Evolutionary conservation across 1,140 invertebrate genomes (phyloP), one percentile per base, ranked within the genome.

Genomic region (Papilio polyxenes): DNA sequence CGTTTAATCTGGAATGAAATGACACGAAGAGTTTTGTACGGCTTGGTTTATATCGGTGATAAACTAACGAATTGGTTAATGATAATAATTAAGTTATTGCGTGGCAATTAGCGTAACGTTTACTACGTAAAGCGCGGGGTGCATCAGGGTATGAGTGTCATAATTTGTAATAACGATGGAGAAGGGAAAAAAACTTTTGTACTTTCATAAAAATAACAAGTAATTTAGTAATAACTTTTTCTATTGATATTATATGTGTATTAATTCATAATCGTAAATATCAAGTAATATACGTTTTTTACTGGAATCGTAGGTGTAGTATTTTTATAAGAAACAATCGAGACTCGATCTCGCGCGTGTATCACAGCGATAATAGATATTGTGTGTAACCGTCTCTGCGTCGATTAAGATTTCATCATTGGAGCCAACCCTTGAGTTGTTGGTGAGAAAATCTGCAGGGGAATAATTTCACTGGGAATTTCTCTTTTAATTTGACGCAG

Each of bases 101-200:
- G 90, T 92, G 92, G 92, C 92, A 93, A 94, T 93, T 92, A 93
- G 88, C 88, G 81, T 93, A 90, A 90, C 87, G 81, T 89, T 88
- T 85, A 89, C 87, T 89, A 91, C 87, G 87, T 92, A 92, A 94
- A 88, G 92, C 91, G 93, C 93, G 93, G 94, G 93, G 92, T 95
- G 91, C 89, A 94, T 94, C 94, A 95, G 94, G 94, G 94, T 95
- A 95, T 94, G 94, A 93, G 91, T 95, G 93, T 94, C 93, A 93
- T 94, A 92, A 91, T 91, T 93, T 90, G 90, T 92, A 92, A 90
- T 91, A 90, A 90, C 86, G 83, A 88, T 20, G 78, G 62, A 62
- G 82, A 84, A 77, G 75, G 65, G 74, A 78, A 83, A 81, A 81
- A 89, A 90, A 90, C 85, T 93, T 94, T 93, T 94, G 93, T 94